A percentile compares a stretch with the other conserved stretches of the same genome.
Conservation (phyloP, 2,888 invertebrate genomes). For the Andrena praecox region DNA sequence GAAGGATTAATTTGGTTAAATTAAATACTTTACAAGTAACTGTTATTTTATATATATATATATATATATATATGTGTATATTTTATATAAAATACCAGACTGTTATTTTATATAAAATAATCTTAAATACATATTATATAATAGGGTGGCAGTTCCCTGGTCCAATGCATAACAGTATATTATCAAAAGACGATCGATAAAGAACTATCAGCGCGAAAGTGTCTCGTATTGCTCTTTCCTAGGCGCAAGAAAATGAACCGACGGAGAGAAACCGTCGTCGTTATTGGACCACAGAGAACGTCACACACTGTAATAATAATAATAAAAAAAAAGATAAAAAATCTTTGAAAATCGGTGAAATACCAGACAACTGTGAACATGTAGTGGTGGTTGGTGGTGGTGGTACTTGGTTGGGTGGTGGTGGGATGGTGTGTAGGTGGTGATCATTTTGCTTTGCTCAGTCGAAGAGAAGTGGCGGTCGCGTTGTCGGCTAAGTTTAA, state of each 20-base stretch:
- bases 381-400: constrained; percentile 83
- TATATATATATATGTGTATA: constrained; percentile 54
- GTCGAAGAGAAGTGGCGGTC: constrained; percentile 83
- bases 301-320: constrained; percentile 47
- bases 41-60: constrained; percentile 65
- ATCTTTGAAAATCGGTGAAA: constrained; percentile 84
- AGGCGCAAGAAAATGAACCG: constrained; percentile 2
- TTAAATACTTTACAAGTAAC: constrained; percentile 71
- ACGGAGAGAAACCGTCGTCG: constrained; percentile 6
- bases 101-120: constrained; percentile 44
- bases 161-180: constrained; percentile 46
- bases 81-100: constrained; percentile 35
- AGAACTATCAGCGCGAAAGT: constrained; percentile 17
- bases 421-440: constrained; percentile 84
- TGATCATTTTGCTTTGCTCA: constrained; percentile 84
- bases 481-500: constrained; percentile 80
- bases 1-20: constrained; percentile 76
- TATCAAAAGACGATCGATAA: constrained; percentile 16
- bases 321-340: constrained; percentile 72
- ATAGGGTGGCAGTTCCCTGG: constrained; percentile 57
- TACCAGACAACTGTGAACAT: constrained; percentile 85
- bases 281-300: constrained; percentile 52
- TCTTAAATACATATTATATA: constrained; percentile 59
- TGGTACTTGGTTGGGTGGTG: constrained; percentile 83
- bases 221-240: constrained; percentile 4